Evolutionary conservation across 2,888 invertebrate species (phyloP).

Genomic region (Melanostoma scalare): DNA sequence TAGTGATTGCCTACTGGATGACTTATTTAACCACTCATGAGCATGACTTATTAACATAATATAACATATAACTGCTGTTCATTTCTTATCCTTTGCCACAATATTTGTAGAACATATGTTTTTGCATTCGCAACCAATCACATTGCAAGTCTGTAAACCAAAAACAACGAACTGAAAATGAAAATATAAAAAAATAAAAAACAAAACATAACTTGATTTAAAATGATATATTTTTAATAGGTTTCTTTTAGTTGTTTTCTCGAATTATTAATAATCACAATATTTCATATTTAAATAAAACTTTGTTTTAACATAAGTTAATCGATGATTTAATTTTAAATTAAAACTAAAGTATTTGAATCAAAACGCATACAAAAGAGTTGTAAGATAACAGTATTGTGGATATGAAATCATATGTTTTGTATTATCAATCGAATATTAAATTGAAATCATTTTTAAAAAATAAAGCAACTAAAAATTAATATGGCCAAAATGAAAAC

Average conservation of each 20-base stretch:
- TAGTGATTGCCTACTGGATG: too few species aligned
- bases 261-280: conserved; percentile 68
- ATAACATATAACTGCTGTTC: too few species aligned
- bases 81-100: too few species aligned
- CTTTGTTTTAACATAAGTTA: conserved; percentile 44
- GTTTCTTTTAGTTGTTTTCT: conserved; percentile 47
- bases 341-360: conserved; percentile 61
- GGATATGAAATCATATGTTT: conserved; percentile 25
- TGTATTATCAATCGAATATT: conserved; percentile 1
- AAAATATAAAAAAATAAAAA: conserved; percentile 11
- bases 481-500: conserved; percentile 67
- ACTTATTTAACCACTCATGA: too few species aligned
- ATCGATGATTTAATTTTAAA: conserved; percentile 25
- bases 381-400: conserved; percentile 47
- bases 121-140: too few species aligned
- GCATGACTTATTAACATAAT: too few species aligned
- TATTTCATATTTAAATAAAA: conserved; percentile 60
- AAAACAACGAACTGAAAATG: conserved; percentile 9
- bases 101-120: too few species aligned
- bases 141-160: neutral
- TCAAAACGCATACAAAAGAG: conserved; percentile 40
- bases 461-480: conserved; percentile 54
- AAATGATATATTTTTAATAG: conserved; percentile 58
- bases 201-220: conserved; percentile 44
- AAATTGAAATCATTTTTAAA: conserved; percentile 19